Evolutionary conservation across 2,797 vertebrate species (phyloP).

Genomic region (Acanthopagrus latus): DNA sequence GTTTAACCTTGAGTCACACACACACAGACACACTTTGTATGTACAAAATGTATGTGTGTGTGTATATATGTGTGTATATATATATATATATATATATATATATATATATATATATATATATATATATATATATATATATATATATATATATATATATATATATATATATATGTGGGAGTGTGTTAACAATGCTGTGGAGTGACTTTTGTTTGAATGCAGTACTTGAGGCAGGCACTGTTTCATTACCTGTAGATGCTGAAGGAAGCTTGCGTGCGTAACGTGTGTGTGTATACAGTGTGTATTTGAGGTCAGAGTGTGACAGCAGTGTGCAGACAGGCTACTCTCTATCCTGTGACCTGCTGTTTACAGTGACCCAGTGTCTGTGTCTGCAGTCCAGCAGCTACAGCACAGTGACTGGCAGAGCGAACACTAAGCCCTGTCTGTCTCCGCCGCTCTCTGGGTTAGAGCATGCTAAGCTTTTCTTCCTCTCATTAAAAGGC

Average conservation of each 20-base stretch:
- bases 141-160: too few species aligned
- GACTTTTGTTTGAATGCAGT: background rate
- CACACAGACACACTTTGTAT: too few species aligned
- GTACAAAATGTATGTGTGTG: too few species aligned
- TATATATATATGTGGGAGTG: too few species aligned
- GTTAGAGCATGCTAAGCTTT: slow-evolving; percentile 74
- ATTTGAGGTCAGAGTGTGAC: slow-evolving; percentile 41
- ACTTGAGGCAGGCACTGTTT: background rate
- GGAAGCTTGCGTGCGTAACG: background rate
- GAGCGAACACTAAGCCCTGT: slow-evolving; percentile 59
- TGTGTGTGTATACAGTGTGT: background rate
- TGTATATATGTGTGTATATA: too few species aligned
- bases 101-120: too few species aligned
- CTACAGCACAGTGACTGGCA: slow-evolving; percentile 28
- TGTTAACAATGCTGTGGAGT: background rate
- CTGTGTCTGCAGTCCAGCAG: slow-evolving; percentile 50
- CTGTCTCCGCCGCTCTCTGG: slow-evolving; percentile 62
- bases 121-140: too few species aligned
- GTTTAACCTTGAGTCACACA: slow-evolving; percentile 53
- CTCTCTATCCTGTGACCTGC: slow-evolving; percentile 57
- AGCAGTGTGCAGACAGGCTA: slow-evolving; percentile 47
- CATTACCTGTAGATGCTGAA: background rate
- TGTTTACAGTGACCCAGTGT: slow-evolving; percentile 55
- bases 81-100: too few species aligned
- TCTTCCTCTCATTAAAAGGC: slow-evolving; percentile 82